Base-by-base conservation (phyloP, 2,797 vertebrate genomes). In the Sparidentex hasta region DNA sequence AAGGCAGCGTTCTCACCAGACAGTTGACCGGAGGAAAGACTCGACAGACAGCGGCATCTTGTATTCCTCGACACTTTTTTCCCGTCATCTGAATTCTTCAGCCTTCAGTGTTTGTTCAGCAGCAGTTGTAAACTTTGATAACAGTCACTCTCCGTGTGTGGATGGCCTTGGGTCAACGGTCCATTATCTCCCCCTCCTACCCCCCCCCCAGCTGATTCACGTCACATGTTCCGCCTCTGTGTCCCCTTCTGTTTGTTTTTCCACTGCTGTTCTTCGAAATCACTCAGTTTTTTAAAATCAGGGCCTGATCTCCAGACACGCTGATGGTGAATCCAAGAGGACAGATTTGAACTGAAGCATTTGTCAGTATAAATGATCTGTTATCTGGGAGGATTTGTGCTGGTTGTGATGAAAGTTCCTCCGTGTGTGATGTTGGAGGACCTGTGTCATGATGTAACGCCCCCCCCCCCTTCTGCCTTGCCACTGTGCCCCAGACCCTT, bases 401-500 rank as follows among this genome's bases (percentile, higher is more conserved):
- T 38, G 18, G n/a, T 51, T 58, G 48, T 23, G 18, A 2, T 71
- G 46, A 55, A 55, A 13, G 33, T 58, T 16, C 63, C 52, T 83
- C 58, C 58, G 25, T 18, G 21, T 81, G 66, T 78, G 65, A 75
- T 25, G 71, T 27, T 33, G 71, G 50, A 50, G 51, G 52, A 62
- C 29, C 23, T 64, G 61, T 83, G 69, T 62, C 78, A 29, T 83
- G 69, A 29, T 65, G 66, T 91, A 88, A 91, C 20, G 25, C 76
- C 87, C 27, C 27, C 76, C 87, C 27, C 27, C n/a, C 80, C 1
- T 76, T 88, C 67, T 90, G 69, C 90, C 88, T 38, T 85, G 76
- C 86, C 85, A 69, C 78, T 92, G 74, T 88, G 68, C 86, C 89
- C 92, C 95, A 96, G 95, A 97, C 94, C 85, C 96, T 97, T 95